Evolutionary conservation across 1,140 invertebrate genomes (phyloP).

Genomic region (Myzus persicae): DNA sequence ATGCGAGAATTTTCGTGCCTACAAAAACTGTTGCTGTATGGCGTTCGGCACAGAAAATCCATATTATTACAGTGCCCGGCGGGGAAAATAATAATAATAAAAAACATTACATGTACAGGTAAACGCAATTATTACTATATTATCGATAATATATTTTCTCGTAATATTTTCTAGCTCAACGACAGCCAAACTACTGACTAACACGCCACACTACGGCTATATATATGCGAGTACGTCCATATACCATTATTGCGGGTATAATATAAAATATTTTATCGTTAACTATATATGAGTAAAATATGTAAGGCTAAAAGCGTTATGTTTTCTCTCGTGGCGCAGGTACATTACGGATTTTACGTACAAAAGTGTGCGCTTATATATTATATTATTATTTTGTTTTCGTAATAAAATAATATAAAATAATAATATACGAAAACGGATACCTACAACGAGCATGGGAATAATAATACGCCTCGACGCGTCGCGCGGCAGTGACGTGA

Average conservation of each 20-base stretch:
- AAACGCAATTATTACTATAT: background rate
- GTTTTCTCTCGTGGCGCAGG: background rate
- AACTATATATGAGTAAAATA: no score
- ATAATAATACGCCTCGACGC: background rate
- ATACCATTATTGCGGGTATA: background rate
- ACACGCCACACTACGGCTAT: background rate
- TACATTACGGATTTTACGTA: background rate
- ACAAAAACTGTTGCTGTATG: background rate
- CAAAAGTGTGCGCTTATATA: no score
- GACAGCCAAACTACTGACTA: background rate
- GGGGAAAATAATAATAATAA: background rate
- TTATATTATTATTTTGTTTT: background rate
- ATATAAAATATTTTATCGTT: no score
- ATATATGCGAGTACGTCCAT: background rate
- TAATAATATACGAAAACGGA: background rate
- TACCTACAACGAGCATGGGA: background rate
- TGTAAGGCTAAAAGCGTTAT: no score
- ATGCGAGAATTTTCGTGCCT: background rate
- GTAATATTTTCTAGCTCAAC: background rate
- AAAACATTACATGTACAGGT: background rate
- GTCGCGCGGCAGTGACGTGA: background rate
- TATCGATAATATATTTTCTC: constrained; percentile 11
- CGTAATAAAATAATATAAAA: background rate
- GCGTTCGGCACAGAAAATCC: background rate
- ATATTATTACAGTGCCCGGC: background rate